Evolutionary conservation across 2,888 invertebrate species (phyloP).

Genomic region (Dichetophora obliterata): DNA sequence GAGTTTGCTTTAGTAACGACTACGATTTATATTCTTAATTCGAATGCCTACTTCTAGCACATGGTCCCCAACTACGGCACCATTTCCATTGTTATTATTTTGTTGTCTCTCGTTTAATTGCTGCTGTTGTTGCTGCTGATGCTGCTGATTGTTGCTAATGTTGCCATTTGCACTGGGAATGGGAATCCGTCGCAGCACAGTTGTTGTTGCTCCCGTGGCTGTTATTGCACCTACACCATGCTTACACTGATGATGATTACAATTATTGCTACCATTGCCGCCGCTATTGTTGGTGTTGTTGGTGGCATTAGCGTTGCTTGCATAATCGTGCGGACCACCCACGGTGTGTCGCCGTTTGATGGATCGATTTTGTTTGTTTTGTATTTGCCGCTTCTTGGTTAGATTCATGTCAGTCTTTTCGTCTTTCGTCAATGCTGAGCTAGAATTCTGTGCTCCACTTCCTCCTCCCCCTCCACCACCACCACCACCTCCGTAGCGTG

Average conservation of each 20-base stretch:
- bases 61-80: conserved; percentile 58
- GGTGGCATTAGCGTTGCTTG: conserved; percentile 51
- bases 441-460: conserved; percentile 57
- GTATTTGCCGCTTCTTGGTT: conserved; percentile 78
- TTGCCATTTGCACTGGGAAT: conserved; percentile 57
- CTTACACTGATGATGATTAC: conserved; percentile 47
- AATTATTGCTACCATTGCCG: conserved; percentile 48
- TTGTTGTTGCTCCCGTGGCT: conserved; percentile 29
- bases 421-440: conserved; percentile 74
- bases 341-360: conserved; percentile 93
- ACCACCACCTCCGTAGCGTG: conserved; percentile 65
- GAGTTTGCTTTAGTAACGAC: conserved; percentile 58
- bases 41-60: conserved; percentile 68
- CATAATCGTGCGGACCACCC: conserved; percentile 89
- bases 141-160: conserved; percentile 52
- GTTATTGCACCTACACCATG: conserved; percentile 25
- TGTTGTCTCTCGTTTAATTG: conserved; percentile 39
- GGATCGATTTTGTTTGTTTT: conserved; percentile 72
- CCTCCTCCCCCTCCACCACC: conserved; percentile 52
- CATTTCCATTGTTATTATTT: conserved; percentile 43
- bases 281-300: conserved; percentile 50
- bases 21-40: conserved; percentile 66
- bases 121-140: conserved; percentile 56
- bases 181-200: conserved; percentile 50
- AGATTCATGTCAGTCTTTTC: conserved; percentile 86